Percentiles rank a stretch among this genome's conserved stretches.
phyloP scores from a whole-genome alignment of 2,888 invertebrate genomes.

The Oxytorus armatus region DNA sequence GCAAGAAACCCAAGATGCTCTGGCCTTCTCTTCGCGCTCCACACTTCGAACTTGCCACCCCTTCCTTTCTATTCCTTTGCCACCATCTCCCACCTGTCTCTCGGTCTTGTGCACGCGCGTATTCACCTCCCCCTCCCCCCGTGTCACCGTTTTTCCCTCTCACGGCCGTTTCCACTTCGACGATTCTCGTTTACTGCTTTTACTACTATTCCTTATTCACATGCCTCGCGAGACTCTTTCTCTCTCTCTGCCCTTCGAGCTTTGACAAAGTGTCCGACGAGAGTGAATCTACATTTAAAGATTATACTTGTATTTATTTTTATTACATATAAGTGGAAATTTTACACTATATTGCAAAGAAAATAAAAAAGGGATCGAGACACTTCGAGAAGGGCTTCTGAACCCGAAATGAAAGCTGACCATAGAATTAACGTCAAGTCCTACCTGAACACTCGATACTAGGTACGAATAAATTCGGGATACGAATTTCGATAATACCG shows the following conservation, averaged over 20 bases:
- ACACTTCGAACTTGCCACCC: constrained; percentile 49
- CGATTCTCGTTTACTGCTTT: constrained; percentile 52
- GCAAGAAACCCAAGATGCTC: constrained; percentile 73
- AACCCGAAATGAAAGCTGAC: no score
- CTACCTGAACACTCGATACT: no score
- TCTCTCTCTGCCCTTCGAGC: constrained; percentile 51
- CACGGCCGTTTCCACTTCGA: constrained; percentile 59
- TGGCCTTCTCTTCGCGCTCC: constrained; percentile 61
- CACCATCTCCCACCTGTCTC: constrained; percentile 37
- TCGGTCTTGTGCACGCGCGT: constrained; percentile 43
- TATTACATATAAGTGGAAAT: no score
- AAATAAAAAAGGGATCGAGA: no score
- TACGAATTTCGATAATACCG: no score
- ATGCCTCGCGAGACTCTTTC: constrained; percentile 18
- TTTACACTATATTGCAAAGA: no score
- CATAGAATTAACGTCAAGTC: no score
- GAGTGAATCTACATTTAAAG: not conserved
- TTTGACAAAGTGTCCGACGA: constrained; percentile 70
- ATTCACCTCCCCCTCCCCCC: constrained; percentile 22
- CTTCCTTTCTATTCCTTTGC: constrained; percentile 62
- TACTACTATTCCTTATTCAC: constrained; percentile 20
- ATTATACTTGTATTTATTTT: no score
- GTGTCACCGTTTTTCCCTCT: constrained; percentile 24
- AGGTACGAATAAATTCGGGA: no score
- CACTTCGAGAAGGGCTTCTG: no score